Evolutionary conservation across 2,113 vertebrate genomes (phyloP).

Genomic region (Corydoras sp.): DNA sequence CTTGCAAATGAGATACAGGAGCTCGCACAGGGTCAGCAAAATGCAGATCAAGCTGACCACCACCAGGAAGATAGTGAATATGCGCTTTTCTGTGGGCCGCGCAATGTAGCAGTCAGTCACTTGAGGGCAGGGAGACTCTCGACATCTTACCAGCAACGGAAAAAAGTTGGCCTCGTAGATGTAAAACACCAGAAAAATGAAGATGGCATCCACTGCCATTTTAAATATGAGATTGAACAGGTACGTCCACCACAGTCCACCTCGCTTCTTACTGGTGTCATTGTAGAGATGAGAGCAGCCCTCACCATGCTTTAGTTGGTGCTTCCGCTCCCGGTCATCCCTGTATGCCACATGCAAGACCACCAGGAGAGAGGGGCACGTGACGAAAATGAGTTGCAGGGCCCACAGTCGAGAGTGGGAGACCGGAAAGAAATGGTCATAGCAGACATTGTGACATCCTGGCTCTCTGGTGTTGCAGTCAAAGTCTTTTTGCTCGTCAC

Average conservation of each 20-base stretch:
- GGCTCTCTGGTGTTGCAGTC: constrained; percentile 86
- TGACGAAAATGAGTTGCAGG: constrained; percentile 90
- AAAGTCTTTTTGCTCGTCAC: constrained; percentile 83
- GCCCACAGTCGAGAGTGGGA: constrained; percentile 87
- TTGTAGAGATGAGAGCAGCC: constrained; percentile 51
- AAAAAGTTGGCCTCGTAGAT: constrained; percentile 76
- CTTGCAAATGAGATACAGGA: constrained; percentile 77
- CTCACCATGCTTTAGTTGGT: constrained; percentile 53
- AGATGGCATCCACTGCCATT: constrained; percentile 67
- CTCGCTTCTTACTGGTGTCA: constrained; percentile 77
- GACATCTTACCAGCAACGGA: constrained; percentile 76
- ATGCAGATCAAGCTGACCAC: constrained; percentile 72
- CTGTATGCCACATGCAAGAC: constrained; percentile 85
- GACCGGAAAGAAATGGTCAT: constrained; percentile 79
- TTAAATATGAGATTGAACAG: constrained; percentile 81
- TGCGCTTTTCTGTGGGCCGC: constrained; percentile 81
- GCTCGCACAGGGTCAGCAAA: constrained; percentile 73
- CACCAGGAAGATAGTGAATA: constrained; percentile 88
- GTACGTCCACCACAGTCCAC: constrained; percentile 91
- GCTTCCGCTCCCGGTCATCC: constrained; percentile 68
- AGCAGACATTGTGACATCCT: constrained; percentile 85
- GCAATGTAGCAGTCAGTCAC: constrained; percentile 85
- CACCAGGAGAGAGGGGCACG: constrained; percentile 83
- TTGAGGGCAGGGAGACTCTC: constrained; percentile 73
- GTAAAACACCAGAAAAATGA: constrained; percentile 76